These are phyloP conservation scores for Vanessa atalanta DNA, from an alignment of 1,140 invertebrate genomes.

Conservation along the genomic window DNA sequence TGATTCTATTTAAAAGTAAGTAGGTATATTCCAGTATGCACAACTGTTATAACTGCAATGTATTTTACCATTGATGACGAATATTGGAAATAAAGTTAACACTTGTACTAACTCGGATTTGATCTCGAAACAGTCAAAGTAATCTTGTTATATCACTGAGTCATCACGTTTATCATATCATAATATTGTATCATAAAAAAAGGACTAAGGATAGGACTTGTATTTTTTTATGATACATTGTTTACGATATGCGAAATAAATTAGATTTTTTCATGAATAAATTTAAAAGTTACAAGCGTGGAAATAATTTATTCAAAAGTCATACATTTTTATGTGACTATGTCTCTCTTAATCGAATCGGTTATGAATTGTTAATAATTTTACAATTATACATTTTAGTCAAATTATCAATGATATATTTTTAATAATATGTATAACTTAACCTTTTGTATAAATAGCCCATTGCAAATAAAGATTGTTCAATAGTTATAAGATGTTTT, in stretches of 20 bases:
- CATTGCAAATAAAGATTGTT: too few relatives aligned
- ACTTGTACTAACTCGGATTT: too few relatives aligned
- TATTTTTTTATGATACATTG: constrained; percentile 17
- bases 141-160: neutral
- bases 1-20: too few relatives aligned
- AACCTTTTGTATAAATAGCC: too few relatives aligned
- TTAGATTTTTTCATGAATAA: constrained; percentile 29
- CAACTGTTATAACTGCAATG: too few relatives aligned
- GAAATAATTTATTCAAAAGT: constrained; percentile 27
- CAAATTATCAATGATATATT: too few relatives aligned
- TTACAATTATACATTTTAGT: neutral
- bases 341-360: constrained; percentile 15
- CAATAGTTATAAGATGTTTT: too few relatives aligned
- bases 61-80: too few relatives aligned
- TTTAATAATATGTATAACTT: too few relatives aligned
- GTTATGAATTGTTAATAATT: constrained; percentile 1
- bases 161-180: neutral
- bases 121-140: too few relatives aligned
- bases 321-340: constrained; percentile 26
- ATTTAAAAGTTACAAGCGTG: constrained; percentile 27
- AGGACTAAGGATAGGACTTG: neutral
- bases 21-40: too few relatives aligned
- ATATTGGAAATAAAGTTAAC: too few relatives aligned
- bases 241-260: constrained; percentile 20
- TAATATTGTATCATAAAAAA: constrained; percentile 7